Percentiles rank a stretch among this genome's conserved stretches.
Conservation (phyloP, 2,797 vertebrate genomes). For the Microcaecilia unicolor region DNA sequence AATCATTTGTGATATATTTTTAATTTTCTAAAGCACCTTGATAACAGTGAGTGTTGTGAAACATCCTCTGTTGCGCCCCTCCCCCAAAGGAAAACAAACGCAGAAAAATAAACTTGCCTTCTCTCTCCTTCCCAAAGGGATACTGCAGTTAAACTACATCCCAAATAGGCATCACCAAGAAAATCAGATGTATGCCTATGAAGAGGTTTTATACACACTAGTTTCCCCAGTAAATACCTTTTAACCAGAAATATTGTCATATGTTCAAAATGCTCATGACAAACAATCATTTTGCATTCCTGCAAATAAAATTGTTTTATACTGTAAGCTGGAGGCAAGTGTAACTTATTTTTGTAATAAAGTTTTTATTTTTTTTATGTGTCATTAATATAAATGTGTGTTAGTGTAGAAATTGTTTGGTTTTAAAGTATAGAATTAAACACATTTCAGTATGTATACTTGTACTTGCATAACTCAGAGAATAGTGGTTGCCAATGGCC, state of each 20-base stretch:
- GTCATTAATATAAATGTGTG: conserved; percentile 86
- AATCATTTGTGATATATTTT: conserved; percentile 73
- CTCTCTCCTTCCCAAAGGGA: conserved; percentile 81
- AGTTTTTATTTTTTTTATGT: conserved; percentile 99
- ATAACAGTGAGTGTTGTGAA: conserved; percentile 71
- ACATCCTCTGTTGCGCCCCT: conserved; percentile 64
- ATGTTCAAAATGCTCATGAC: conserved; percentile 99
- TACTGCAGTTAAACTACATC: conserved; percentile 85
- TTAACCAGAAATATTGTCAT: conserved; percentile 94
- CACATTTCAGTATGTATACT: conserved; percentile 74
- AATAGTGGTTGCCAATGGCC: conserved; percentile 69
- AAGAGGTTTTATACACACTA: conserved; percentile 97
- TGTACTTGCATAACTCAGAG: conserved; percentile 70
- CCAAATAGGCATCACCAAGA: conserved; percentile 66
- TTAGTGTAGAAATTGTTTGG: conserved; percentile 72
- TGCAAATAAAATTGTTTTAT: conserved; percentile 98
- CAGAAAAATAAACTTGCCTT: conserved; percentile 42
- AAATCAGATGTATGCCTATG: conserved; percentile 63
- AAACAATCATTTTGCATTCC: conserved; percentile 99
- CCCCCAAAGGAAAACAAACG: conserved; percentile 37
- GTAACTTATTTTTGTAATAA: conserved; percentile 99
- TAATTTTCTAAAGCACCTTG: conserved; percentile 76
- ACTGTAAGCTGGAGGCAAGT: conserved; percentile 98
- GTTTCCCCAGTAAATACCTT: conserved; percentile 94
- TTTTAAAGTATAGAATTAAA: conserved; percentile 66